These are phyloP conservation scores for Donacobius atricapilla DNA, from an alignment of 2,113 vertebrate genomes.

Conservation along the genomic window DNA sequence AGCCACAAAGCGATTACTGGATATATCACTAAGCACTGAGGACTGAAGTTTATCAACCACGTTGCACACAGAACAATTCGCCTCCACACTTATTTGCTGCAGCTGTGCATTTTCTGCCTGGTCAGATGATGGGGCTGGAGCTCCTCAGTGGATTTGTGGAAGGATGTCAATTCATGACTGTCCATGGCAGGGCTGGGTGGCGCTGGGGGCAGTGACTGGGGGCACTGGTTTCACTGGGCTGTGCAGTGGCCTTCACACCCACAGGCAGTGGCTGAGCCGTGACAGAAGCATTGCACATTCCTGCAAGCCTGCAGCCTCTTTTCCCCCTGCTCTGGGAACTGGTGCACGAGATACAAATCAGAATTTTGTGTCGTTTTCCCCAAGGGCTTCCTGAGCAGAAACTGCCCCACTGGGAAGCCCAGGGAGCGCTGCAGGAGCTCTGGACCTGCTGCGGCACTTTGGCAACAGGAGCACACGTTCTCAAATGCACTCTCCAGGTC, in stretches of 20 bases:
- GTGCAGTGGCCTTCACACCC: accelerated
- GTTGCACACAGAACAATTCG: not conserved
- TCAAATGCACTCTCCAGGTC: not conserved
- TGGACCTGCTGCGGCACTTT: not conserved
- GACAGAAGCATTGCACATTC: accelerated
- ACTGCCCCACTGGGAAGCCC: not conserved
- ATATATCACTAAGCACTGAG: not conserved
- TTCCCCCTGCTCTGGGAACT: not conserved
- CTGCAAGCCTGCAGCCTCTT: not conserved
- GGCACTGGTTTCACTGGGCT: not conserved
- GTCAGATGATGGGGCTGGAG: not conserved
- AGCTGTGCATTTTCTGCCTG: not conserved
- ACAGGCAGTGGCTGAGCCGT: not conserved
- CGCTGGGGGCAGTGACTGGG: not conserved
- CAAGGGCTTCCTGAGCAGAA: not conserved
- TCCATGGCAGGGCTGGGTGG: not conserved
- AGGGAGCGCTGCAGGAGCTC: not conserved
- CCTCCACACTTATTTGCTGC: not conserved
- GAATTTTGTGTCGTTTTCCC: not conserved
- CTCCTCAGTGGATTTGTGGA: not conserved
- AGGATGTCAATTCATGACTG: not conserved
- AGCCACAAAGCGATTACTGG: slow-evolving; percentile 24
- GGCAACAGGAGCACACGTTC: not conserved
- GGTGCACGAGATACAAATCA: not conserved
- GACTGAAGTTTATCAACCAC: not conserved